Percentiles rank a stretch among this genome's conserved stretches.
phyloP scores from a whole-genome alignment of 2,797 vertebrate genomes.

The Artibeus jamaicensis region DNA sequence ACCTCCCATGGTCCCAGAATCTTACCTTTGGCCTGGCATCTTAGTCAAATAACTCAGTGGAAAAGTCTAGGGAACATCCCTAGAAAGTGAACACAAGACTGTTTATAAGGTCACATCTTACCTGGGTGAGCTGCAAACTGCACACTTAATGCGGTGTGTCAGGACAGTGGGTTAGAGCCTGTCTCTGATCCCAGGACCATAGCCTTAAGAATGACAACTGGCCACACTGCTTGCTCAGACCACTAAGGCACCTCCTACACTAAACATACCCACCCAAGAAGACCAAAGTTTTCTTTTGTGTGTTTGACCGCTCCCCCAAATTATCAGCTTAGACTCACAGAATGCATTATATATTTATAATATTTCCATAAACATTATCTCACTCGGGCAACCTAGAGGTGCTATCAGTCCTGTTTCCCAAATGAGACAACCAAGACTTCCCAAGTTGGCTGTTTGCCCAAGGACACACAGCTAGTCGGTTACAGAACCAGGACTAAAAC shows the following conservation, averaged over 20 bases:
- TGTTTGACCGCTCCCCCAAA: background rate
- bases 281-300: background rate
- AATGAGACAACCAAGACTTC: background rate
- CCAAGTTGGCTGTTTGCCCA: background rate
- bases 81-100: background rate
- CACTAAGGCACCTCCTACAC: background rate
- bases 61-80: background rate
- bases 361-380: background rate
- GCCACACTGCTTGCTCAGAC: background rate
- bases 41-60: background rate
- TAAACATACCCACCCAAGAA: background rate
- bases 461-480: background rate
- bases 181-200: background rate
- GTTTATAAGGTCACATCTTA: conserved; percentile 42
- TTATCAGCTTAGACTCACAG: background rate
- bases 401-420: background rate
- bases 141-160: background rate
- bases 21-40: background rate
- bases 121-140: background rate
- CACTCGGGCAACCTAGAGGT: background rate
- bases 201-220: conserved; percentile 21
- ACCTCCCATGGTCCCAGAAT: background rate
- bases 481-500: background rate
- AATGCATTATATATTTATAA: background rate
- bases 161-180: background rate